Conservation (phyloP, 2,888 invertebrate genomes). For the Hemistola chrysoprasaria region DNA sequence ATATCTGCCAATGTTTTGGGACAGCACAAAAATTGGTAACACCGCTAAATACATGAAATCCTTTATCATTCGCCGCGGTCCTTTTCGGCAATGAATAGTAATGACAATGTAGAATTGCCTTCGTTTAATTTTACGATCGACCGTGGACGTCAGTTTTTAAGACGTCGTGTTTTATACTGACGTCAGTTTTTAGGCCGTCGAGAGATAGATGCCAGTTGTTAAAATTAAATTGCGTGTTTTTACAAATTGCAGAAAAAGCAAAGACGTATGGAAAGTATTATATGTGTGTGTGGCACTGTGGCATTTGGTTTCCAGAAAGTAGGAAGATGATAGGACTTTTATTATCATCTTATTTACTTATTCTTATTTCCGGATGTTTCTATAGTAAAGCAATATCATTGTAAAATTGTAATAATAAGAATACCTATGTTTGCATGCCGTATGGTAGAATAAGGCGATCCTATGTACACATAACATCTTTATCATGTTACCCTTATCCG, state of each 20-base stretch:
- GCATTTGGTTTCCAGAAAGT: too few relatives aligned
- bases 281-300: background rate
- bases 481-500: too few relatives aligned
- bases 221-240: slow-evolving; percentile 15
- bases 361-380: too few relatives aligned
- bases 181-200: slow-evolving; percentile 14
- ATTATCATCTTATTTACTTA: too few relatives aligned
- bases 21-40: slow-evolving; percentile 9
- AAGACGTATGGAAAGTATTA: slow-evolving; percentile 6
- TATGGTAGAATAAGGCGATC: too few relatives aligned
- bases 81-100: slow-evolving; percentile 39
- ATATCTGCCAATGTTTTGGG: too few relatives aligned
- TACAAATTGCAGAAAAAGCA: slow-evolving; percentile 14
- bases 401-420: too few relatives aligned
- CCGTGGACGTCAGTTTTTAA: slow-evolving; percentile 41
- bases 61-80: slow-evolving; percentile 32
- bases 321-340: too few relatives aligned
- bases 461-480: too few relatives aligned
- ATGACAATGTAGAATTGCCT: slow-evolving; percentile 28
- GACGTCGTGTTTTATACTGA: slow-evolving; percentile 16
- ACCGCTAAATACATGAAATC: slow-evolving; percentile 22
- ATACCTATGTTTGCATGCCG: too few relatives aligned
- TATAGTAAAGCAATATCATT: too few relatives aligned
- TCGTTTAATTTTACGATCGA: slow-evolving; percentile 35
- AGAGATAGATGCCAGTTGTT: slow-evolving; percentile 19